Percentiles rank a stretch among this genome's conserved stretches.
Conservation (phyloP, 2,888 invertebrate genomes). For the Volucella inanis region DNA sequence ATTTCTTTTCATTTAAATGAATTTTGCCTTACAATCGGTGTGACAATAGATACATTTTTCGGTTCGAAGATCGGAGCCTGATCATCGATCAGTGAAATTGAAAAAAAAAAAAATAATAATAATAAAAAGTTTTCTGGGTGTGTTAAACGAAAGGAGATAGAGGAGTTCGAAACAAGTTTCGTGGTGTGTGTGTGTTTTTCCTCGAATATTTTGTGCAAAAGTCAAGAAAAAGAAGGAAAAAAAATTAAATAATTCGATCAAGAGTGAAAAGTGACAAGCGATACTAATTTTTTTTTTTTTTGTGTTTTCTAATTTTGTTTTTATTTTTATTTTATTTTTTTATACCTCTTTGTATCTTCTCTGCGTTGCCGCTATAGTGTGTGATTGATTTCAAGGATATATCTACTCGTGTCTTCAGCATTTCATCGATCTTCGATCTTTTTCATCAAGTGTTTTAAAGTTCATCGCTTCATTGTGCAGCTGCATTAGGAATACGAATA, state of each 20-base stretch:
- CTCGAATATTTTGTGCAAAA: constrained; percentile 41
- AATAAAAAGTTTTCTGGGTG: constrained; percentile 20
- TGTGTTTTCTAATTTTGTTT: constrained; percentile 27
- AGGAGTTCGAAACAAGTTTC: constrained; percentile 65
- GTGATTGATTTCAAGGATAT: constrained; percentile 67
- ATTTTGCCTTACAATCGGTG: constrained; percentile 35
- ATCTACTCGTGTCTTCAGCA: no score
- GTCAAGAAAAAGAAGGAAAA: constrained; percentile 26
- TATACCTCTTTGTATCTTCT: constrained; percentile 51
- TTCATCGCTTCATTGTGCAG: constrained; percentile 33
- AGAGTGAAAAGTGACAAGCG: constrained; percentile 52
- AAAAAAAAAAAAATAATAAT: background rate
- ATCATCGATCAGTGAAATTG: constrained; percentile 71
- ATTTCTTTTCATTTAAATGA: constrained; percentile 61
- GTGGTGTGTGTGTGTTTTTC: constrained; percentile 24
- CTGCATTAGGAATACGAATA: constrained; percentile 49
- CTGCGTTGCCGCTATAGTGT: constrained; percentile 62
- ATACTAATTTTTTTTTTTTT: constrained; percentile 12
- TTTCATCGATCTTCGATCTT: constrained; percentile 13
- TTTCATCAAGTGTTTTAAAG: constrained; percentile 1
- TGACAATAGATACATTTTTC: constrained; percentile 68
- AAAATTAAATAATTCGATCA: background rate
- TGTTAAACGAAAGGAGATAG: constrained; percentile 52
- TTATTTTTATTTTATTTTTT: constrained; percentile 51
- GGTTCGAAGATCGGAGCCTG: constrained; percentile 36